Conservation (phyloP, 30 jellyfish, hydroid and myxozoan genomes). For the Sanderia malayensis region DNA sequence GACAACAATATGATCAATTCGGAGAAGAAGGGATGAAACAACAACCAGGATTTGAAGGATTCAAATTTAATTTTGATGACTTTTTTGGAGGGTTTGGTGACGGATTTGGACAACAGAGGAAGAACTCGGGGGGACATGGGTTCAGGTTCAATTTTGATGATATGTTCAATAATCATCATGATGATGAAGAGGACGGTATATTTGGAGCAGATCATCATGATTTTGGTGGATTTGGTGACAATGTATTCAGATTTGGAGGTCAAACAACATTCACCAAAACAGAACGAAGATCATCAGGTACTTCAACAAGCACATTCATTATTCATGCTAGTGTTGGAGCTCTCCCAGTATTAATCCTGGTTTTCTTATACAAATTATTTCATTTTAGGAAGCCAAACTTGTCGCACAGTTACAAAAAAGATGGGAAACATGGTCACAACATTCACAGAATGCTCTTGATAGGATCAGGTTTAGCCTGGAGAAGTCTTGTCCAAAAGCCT, state of each 20-base stretch:
- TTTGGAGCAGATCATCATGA: slow-evolving; percentile 62
- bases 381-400: slow-evolving; percentile 63
- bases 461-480: too few relatives aligned
- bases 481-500: too few relatives aligned
- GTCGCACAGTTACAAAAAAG: slow-evolving; percentile 85
- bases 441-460: slow-evolving; percentile 82
- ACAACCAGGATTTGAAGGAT: slow-evolving; percentile 94
- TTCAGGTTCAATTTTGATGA: slow-evolving; percentile 54
- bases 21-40: slow-evolving; percentile 97
- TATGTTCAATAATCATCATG: slow-evolving; percentile 40
- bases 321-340: slow-evolving; percentile 1
- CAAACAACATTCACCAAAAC: slow-evolving; percentile 34
- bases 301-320: too few relatives aligned
- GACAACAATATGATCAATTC: slow-evolving; percentile 85
- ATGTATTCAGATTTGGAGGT: slow-evolving; percentile 56
- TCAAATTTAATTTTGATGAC: slow-evolving; percentile 83
- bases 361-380: background rate
- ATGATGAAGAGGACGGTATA: slow-evolving; percentile 62
- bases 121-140: slow-evolving; percentile 37
- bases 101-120: slow-evolving; percentile 8
- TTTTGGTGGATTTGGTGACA: slow-evolving; percentile 76
- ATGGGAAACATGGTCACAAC: slow-evolving; percentile 93
- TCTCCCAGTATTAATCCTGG: background rate
- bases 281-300: slow-evolving; percentile 51
- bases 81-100: slow-evolving; percentile 69